Evolutionary conservation across 2,797 vertebrate species (phyloP), one percentile per base, ranked within the genome.

Genomic region (Falco columbarius): DNA sequence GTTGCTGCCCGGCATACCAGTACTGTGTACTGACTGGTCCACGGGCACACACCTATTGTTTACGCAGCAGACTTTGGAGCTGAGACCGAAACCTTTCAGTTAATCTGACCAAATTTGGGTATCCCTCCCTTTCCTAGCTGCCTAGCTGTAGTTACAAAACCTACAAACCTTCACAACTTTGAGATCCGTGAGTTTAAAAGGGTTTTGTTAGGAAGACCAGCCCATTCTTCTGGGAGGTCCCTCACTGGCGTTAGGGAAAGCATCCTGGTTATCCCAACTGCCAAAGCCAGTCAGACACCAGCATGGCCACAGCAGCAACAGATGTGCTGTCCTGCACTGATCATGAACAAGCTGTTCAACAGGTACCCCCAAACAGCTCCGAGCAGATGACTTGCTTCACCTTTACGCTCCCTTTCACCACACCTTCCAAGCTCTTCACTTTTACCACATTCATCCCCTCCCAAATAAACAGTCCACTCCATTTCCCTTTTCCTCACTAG

Each of bases 191-290:
- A 56, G 14, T 30, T 91, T 72, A 27, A 23, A n/a, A 62, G 32
- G 23, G 4, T n/a, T 86, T 67, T 81, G 21, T 62, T 74, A 59
- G 82, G 52, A 76, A 70, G 21, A 22, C 26, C 46, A 36, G 21
- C 38, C 17, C 14, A 18, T 40, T 52, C 47, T 82, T 55, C 14
- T 16, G 12, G 22, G 23, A 82, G 6, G 20, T 67, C 11, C 34
- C 44, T 56, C 52, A 26, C 9, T 32, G 27, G 22, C 3, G 1
- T 29, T 12, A 68, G 8, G 26, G 61, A 49, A 23, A 81, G 10
- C 29, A 42, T 13, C 9, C 27, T 3, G 1, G 5, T 26, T 71
- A 10, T 13, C 3, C 7, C 40, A 81, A 2, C 8, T 0, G 0
- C 27, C 36, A 58, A 74, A 67, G 24, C 15, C 51, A 65, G 55